A percentile compares a stretch with the other conserved stretches of the same genome.
Evolutionary conservation across 2,888 invertebrate genomes (phyloP).

Genomic region (Corbicula japonica): DNA sequence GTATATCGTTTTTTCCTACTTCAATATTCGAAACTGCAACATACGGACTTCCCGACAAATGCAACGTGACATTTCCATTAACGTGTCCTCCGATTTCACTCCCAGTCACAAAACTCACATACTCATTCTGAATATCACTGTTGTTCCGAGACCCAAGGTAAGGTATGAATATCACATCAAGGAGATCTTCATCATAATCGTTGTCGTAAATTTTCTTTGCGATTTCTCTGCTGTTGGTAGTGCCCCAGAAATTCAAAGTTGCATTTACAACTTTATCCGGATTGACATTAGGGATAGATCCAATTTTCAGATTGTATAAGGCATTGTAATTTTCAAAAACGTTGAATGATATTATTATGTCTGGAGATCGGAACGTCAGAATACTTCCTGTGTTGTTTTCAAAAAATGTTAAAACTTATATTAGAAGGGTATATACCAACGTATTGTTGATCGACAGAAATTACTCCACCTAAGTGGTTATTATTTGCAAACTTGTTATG

Average conservation of each 20-base stretch:
- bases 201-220: slow-evolving; percentile 48
- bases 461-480: neutral
- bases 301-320: slow-evolving; percentile 39
- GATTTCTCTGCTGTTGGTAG: slow-evolving; percentile 36
- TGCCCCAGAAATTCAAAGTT: slow-evolving; percentile 64
- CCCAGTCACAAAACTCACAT: slow-evolving; percentile 36
- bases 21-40: slow-evolving; percentile 53
- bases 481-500: slow-evolving; percentile 17
- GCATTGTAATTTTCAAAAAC: slow-evolving; percentile 48
- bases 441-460: neutral
- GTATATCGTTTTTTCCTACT: slow-evolving; percentile 23
- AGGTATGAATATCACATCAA: slow-evolving; percentile 41
- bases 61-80: slow-evolving; percentile 30
- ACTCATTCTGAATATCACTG: slow-evolving; percentile 36
- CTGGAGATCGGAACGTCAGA: slow-evolving; percentile 17
- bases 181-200: slow-evolving; percentile 37
- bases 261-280: slow-evolving; percentile 41
- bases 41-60: slow-evolving; percentile 42
- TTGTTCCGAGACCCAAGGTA: slow-evolving; percentile 52
- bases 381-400: slow-evolving; percentile 42
- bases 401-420: slow-evolving; percentile 17
- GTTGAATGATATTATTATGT: slow-evolving; percentile 40
- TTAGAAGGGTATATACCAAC: neutral
- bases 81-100: slow-evolving; percentile 54
- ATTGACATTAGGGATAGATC: neutral